Evolutionary conservation across 2,113 vertebrate species (phyloP).

Genomic region (Corythoichthys haematopterus): DNA sequence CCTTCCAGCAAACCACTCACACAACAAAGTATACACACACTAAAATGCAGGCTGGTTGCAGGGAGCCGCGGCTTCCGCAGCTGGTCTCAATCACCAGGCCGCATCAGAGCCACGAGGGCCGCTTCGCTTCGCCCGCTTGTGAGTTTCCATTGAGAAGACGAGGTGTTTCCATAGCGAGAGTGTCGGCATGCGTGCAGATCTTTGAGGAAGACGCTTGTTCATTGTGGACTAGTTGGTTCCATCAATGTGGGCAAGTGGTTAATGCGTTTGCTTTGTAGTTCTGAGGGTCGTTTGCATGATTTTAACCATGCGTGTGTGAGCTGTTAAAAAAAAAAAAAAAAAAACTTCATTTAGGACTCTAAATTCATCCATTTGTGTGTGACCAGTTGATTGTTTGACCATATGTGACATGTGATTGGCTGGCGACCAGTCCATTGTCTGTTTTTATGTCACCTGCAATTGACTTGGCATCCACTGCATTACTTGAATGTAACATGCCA

Average conservation of each 20-base stretch:
- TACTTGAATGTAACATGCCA: background rate
- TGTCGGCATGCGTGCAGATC: background rate
- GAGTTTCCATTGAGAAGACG: background rate
- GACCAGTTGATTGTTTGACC: background rate
- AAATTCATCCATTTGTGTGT: background rate
- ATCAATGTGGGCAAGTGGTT: background rate
- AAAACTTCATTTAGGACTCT: background rate
- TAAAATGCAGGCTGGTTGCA: conserved; percentile 5
- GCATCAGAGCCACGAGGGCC: conserved; percentile 53
- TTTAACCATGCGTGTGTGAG: background rate
- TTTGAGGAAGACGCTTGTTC: background rate
- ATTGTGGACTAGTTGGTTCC: background rate
- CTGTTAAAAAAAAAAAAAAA: no score
- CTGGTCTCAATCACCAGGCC: conserved; percentile 59
- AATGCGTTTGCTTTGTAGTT: background rate
- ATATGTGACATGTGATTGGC: background rate
- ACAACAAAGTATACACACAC: conserved; percentile 9
- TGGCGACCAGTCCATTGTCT: conserved; percentile 1
- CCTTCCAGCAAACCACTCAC: conserved; percentile 30
- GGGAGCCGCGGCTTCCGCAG: conserved; percentile 38
- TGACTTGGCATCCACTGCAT: background rate
- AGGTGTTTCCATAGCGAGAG: conserved; percentile 51
- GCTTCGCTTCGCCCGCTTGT: background rate
- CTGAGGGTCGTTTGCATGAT: background rate
- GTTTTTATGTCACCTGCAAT: background rate